These are phyloP conservation scores for Thalassaphorura encarpata DNA, from an alignment of 1,140 invertebrate species.

Conservation along the genomic window DNA sequence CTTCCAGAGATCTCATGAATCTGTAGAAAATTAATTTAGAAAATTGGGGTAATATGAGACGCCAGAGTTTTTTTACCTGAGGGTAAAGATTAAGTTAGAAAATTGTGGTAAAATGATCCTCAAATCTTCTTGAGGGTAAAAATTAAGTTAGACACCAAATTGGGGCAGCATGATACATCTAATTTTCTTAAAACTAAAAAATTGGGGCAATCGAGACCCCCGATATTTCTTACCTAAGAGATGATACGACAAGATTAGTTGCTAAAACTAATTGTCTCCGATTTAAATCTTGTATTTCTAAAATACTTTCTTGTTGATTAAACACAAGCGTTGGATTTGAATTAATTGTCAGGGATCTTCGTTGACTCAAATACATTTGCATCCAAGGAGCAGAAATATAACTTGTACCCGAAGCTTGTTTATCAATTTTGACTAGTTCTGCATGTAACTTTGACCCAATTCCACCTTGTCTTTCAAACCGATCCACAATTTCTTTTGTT, in stretches of 20 bases:
- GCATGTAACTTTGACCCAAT: conserved; percentile 57
- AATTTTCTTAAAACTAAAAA: no score
- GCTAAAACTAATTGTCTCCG: conserved; percentile 71
- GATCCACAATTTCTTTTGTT: conserved; percentile 52
- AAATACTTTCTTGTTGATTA: conserved; percentile 55
- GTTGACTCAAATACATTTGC: conserved; percentile 84
- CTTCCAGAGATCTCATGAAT: conserved; percentile 75
- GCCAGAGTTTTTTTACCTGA: no score
- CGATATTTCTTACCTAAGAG: conserved; percentile 50
- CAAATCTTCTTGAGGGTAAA: no score
- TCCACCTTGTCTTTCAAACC: conserved; percentile 59
- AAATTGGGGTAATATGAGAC: no score
- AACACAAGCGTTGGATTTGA: conserved; percentile 87
- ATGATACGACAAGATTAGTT: conserved; percentile 81
- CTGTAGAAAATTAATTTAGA: conserved; percentile 32
- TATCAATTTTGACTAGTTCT: conserved; percentile 57
- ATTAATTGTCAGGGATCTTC: conserved; percentile 79
- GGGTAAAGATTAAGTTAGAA: no score
- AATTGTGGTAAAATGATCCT: no score
- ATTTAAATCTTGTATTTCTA: conserved; percentile 51
- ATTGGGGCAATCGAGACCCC: background rate
- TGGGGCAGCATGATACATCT: no score
- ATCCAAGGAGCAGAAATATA: conserved; percentile 92
- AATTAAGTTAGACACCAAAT: no score
- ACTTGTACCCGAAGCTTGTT: conserved; percentile 77